These are phyloP conservation scores for Perithous albicinctus DNA, from an alignment of 2,888 invertebrate genomes.

Conservation along the genomic window DNA sequence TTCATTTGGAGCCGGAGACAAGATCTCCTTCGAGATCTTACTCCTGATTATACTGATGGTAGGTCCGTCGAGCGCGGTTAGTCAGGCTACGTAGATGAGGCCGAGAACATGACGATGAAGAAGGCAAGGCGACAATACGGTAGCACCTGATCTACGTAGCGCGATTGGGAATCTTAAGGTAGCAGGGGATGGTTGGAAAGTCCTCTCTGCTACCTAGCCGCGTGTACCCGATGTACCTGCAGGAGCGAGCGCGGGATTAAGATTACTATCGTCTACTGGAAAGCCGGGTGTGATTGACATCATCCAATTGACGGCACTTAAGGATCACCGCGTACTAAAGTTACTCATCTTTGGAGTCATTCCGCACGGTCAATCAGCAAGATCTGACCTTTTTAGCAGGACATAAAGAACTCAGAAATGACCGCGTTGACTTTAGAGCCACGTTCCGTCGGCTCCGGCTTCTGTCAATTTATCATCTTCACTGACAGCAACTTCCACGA, in stretches of 20 bases:
- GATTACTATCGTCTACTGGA: slow-evolving; percentile 74
- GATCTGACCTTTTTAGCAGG: slow-evolving; percentile 40
- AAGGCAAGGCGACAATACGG: slow-evolving; percentile 73
- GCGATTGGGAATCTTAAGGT: slow-evolving; percentile 67
- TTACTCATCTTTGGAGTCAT: slow-evolving; percentile 41
- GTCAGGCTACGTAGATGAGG: neutral
- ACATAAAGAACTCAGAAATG: slow-evolving; percentile 27
- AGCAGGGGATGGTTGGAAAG: slow-evolving; percentile 32
- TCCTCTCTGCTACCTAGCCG: slow-evolving; percentile 30
- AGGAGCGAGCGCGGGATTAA: slow-evolving; percentile 69
- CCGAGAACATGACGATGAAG: slow-evolving; percentile 1
- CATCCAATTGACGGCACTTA: slow-evolving; percentile 66
- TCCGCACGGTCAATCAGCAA: slow-evolving; percentile 61
- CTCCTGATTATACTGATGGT: slow-evolving; percentile 40
- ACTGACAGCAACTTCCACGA: neutral
- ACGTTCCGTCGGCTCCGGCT: slow-evolving; percentile 42
- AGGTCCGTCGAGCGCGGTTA: slow-evolving; percentile 20
- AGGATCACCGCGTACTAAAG: slow-evolving; percentile 21
- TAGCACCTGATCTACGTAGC: slow-evolving; percentile 75
- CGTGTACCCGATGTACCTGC: slow-evolving; percentile 73
- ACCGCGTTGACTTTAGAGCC: neutral
- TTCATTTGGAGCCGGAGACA: slow-evolving; percentile 61
- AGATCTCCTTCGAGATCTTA: slow-evolving; percentile 63
- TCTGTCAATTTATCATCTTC: neutral
- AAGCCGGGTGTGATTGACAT: slow-evolving; percentile 69